These are phyloP conservation scores for Halocynthia roretzi DNA, from an alignment of 23 tunicate species.

Conservation along the genomic window DNA sequence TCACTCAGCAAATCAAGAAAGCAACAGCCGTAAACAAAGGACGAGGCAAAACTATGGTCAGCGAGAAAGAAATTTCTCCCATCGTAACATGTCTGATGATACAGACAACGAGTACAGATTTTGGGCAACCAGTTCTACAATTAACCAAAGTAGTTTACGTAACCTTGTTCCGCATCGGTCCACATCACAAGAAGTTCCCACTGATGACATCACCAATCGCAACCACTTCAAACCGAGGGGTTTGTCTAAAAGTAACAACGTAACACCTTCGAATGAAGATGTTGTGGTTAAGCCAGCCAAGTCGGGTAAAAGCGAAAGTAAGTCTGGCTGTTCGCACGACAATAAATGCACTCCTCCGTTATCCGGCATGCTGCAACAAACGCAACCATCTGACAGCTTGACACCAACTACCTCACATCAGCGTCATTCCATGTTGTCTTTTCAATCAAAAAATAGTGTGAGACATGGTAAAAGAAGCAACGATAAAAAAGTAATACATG, in stretches of 20 bases:
- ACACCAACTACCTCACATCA: conserved; percentile 9
- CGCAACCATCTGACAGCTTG: background rate
- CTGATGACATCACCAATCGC: background rate
- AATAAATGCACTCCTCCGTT: background rate
- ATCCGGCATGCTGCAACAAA: background rate
- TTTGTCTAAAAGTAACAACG: conserved; percentile 4
- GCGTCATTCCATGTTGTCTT: no score
- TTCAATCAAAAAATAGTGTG: background rate
- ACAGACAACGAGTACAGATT: background rate
- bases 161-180: background rate
- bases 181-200: background rate
- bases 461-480: background rate
- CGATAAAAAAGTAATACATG: conserved; percentile 8
- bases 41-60: background rate
- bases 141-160: background rate
- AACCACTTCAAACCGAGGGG: conserved; percentile 17
- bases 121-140: background rate
- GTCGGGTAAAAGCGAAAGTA: background rate
- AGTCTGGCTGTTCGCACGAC: background rate
- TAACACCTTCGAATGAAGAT: background rate
- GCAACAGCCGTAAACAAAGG: conserved; percentile 14
- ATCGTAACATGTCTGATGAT: background rate
- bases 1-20: conserved; percentile 6
- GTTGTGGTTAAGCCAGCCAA: background rate
- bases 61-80: conserved; percentile 5